Conservation (phyloP, 1,140 invertebrate genomes). For the Calliopsis andreniformis region DNA sequence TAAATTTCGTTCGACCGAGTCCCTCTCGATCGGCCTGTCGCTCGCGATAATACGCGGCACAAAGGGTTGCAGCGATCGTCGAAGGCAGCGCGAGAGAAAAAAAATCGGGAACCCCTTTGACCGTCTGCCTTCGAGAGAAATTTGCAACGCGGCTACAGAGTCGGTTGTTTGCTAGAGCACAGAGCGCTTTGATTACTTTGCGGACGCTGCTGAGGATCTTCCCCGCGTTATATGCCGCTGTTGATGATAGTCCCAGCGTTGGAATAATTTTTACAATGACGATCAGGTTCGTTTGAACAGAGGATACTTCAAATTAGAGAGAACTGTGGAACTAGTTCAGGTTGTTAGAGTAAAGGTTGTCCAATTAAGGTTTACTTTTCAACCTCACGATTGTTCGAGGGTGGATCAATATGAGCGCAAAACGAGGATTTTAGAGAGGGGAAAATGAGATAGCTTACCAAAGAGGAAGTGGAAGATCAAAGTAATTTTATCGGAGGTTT, state of each 20-base stretch:
- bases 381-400: no score
- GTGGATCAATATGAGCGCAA: no score
- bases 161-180: neutral
- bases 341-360: no score
- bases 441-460: no score
- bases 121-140: neutral
- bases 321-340: no score
- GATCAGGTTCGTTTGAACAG: no score
- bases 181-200: neutral
- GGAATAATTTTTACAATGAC: no score
- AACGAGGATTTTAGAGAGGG: no score
- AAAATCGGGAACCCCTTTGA: neutral
- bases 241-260: neutral
- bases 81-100: neutral
- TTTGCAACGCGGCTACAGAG: neutral
- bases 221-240: neutral
- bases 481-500: no score
- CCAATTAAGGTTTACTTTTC: no score
- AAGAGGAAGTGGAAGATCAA: no score
- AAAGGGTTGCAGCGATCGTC: constrained; percentile 27
- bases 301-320: no score
- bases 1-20: constrained; percentile 27
- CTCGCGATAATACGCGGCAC: constrained; percentile 34
- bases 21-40: neutral
- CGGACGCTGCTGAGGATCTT: neutral